These are phyloP conservation scores for Physocephala rufipes DNA, from an alignment of 2,888 invertebrate genomes.

Conservation along the genomic window DNA sequence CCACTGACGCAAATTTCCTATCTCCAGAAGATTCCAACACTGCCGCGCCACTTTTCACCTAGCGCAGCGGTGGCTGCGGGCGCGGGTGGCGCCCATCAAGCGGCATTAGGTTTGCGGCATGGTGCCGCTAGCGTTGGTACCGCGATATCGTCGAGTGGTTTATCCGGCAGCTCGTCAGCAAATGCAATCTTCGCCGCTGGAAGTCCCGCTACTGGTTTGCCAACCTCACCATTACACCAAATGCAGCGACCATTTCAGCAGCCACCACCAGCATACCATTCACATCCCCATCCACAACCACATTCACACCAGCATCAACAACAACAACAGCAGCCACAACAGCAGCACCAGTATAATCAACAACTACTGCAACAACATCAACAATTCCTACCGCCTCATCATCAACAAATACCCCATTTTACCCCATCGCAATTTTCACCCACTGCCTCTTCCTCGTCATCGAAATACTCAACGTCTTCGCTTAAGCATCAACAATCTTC, in stretches of 20 bases:
- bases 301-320: slow-evolving; percentile 49
- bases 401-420: slow-evolving; percentile 49
- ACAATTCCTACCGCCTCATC: slow-evolving; percentile 56
- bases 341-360: slow-evolving; percentile 50
- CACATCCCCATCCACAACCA: slow-evolving; percentile 38
- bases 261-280: slow-evolving; percentile 38
- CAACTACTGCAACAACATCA: slow-evolving; percentile 41
- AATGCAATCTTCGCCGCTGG: slow-evolving; percentile 58
- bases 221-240: slow-evolving; percentile 62
- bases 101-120: slow-evolving; percentile 35
- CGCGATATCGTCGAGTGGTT: slow-evolving; percentile 37
- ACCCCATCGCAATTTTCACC: slow-evolving; percentile 56
- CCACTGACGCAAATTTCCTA: slow-evolving; percentile 63
- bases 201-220: slow-evolving; percentile 52
- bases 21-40: slow-evolving; percentile 63
- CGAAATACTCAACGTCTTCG: slow-evolving; percentile 58
- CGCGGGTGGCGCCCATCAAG: slow-evolving; percentile 36
- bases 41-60: slow-evolving; percentile 63
- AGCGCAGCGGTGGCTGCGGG: slow-evolving; percentile 38
- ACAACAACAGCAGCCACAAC: slow-evolving; percentile 45
- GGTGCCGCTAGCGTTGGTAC: slow-evolving; percentile 40
- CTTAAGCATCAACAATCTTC: slow-evolving; percentile 50
- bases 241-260: slow-evolving; percentile 59
- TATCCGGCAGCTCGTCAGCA: slow-evolving; percentile 63
- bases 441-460: slow-evolving; percentile 54